phyloP scores from a whole-genome alignment of 2,888 invertebrate species.

The Caenorhabditis plicata region DNA sequence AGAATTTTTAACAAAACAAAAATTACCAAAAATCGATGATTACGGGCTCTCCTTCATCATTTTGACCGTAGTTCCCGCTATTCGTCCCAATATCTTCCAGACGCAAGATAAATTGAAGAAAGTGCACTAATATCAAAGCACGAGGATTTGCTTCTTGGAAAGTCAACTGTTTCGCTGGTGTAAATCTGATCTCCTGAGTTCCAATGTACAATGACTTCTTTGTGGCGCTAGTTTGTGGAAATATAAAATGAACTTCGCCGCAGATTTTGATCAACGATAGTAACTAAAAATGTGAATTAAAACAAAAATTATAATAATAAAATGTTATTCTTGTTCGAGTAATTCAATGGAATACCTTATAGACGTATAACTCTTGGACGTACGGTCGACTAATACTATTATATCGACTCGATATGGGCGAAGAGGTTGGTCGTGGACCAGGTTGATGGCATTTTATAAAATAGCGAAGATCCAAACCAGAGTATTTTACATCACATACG shows the following conservation, averaged over 20 bases:
- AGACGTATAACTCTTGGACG: constrained; percentile 13
- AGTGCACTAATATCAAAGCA: constrained; percentile 13
- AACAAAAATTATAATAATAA: constrained; percentile 11
- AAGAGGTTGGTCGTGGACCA: constrained; percentile 14
- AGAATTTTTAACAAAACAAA: constrained; percentile 14
- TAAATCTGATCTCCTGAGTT: constrained; percentile 18
- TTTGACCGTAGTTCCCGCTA: constrained; percentile 9
- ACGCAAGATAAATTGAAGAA: constrained; percentile 16
- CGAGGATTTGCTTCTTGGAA: constrained; percentile 8
- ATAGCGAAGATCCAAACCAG: constrained; percentile 15
- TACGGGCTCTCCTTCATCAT: constrained; percentile 4
- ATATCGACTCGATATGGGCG: constrained; percentile 14
- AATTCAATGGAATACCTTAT: constrained; percentile 24
- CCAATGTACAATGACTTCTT: constrained; percentile 16
- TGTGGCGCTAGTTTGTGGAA: constrained; percentile 11
- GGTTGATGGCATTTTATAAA: constrained; percentile 17
- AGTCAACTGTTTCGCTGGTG: constrained; percentile 16
- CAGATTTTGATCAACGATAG: constrained; percentile 18
- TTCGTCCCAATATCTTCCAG: constrained; percentile 21
- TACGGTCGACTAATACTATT: constrained; percentile 13
- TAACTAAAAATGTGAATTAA: constrained; percentile 18
- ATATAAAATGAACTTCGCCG: constrained; percentile 16
- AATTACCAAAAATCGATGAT: constrained; percentile 11
- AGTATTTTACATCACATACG: constrained; percentile 17
- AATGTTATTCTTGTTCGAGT: constrained; percentile 21